These are phyloP conservation scores for Cacatua alba DNA, from an alignment of 2,113 vertebrate genomes.

Conservation along the genomic window DNA sequence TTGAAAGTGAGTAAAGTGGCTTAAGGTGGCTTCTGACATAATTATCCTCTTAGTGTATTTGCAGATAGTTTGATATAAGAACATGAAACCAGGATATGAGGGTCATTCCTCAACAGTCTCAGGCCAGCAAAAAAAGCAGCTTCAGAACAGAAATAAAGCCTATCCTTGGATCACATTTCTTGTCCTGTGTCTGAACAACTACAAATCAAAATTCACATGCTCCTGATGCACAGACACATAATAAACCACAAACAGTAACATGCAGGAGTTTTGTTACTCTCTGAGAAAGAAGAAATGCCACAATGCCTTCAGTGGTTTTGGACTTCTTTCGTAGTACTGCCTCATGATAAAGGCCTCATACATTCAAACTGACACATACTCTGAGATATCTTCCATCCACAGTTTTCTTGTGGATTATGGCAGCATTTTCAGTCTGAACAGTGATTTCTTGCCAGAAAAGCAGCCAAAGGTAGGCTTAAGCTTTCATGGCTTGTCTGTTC, in stretches of 20 bases:
- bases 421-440: neutral
- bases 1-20: neutral
- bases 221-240: neutral
- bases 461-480: conserved; percentile 29
- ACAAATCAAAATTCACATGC: neutral
- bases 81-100: neutral
- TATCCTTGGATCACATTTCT: neutral
- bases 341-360: neutral
- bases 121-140: neutral
- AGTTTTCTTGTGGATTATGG: neutral
- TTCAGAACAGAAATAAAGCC: neutral
- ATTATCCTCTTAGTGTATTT: neutral
- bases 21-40: neutral
- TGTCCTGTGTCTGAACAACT: neutral
- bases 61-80: neutral
- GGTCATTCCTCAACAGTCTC: neutral
- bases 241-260: neutral
- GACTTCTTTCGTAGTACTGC: neutral
- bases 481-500: conserved; percentile 32
- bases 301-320: neutral
- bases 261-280: neutral
- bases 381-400: neutral
- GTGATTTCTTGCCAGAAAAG: conserved; percentile 39
- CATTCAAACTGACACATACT: neutral
- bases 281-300: neutral